These are phyloP conservation scores for Anolis sagrei DNA, from an alignment of 2,113 vertebrate species.

Conservation along the genomic window DNA sequence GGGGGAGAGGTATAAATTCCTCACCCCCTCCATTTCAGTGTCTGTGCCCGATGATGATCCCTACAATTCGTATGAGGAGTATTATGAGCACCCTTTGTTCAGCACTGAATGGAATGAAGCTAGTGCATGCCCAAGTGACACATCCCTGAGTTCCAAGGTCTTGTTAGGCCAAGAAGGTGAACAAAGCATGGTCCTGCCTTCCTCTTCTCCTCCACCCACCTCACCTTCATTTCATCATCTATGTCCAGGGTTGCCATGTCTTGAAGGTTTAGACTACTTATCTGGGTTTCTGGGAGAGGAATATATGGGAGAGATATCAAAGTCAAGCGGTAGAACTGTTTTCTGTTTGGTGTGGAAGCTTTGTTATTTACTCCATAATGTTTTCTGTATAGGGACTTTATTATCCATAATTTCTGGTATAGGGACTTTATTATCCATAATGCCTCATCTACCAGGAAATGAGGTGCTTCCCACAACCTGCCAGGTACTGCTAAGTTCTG, in stretches of 20 bases:
- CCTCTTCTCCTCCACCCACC: constrained; percentile 61
- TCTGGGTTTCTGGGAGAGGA: background rate
- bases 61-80: constrained; percentile 92
- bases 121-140: constrained; percentile 83
- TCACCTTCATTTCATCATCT: constrained; percentile 50
- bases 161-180: constrained; percentile 94
- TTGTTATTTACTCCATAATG: background rate
- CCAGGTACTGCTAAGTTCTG: background rate
- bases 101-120: constrained; percentile 91
- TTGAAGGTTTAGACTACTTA: background rate
- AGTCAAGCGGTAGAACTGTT: background rate
- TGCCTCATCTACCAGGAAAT: background rate
- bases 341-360: background rate
- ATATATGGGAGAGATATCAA: background rate
- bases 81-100: constrained; percentile 95
- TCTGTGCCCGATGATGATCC: constrained; percentile 93
- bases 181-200: constrained; percentile 87
- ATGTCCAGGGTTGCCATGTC: background rate
- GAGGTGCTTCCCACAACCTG: no score
- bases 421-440: no score
- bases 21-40: constrained; percentile 93
- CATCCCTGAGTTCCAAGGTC: constrained; percentile 79
- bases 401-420: no score
- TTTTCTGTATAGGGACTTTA: no score
- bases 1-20: constrained; percentile 84